Base-by-base conservation (phyloP, 1,140 invertebrate genomes). In the Antheraea mylitta region DNA sequence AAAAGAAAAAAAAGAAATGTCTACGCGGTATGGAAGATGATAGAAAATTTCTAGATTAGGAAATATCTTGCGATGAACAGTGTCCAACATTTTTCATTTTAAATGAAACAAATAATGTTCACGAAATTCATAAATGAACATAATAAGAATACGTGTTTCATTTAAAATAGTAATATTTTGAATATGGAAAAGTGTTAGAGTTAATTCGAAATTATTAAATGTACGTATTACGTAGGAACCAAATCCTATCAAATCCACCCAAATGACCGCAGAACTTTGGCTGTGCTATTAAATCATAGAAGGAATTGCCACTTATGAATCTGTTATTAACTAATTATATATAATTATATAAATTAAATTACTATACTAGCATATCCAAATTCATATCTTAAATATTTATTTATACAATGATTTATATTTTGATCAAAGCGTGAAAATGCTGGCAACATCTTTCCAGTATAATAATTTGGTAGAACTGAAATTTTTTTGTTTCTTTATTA, bases 231-330 rank as follows among this genome's bases (percentile, higher is more conserved):
- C 13, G 45, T 53, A 53, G 45, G 45, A 53, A 53, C 10, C 45
- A 53, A 53, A 53, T 53, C 45, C 45, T 13, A 53, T 53, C 13
- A 13, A 53, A 53, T 53, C 45, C 45, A 53, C 45, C 79, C 75
- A 87, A 75, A 88, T 86, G 84, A 89, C 80, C 78, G 81, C 80
- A 87, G 16, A 79, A 72, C 79, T 80, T 85, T 87, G 88, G 86
- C 88, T 89, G 88, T 90, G 88, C 85, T 88, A 60, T 60, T 1
- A 60, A 60, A 19, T 76, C 68, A 66, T 71, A 71, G 76, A 64
- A 53, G 19, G 67, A 38, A 16, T 67, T 48, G 58, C 77, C 75
- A 82, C 73, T 53, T 82, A 78, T 77, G 70, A 66, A 63, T 76
- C 7, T 53, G 45, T 6, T 53, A 53, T 53, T 3, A 9, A 53